Base-by-base conservation (phyloP, 2,113 vertebrate genomes). In the Alouatta palliata region DNA sequence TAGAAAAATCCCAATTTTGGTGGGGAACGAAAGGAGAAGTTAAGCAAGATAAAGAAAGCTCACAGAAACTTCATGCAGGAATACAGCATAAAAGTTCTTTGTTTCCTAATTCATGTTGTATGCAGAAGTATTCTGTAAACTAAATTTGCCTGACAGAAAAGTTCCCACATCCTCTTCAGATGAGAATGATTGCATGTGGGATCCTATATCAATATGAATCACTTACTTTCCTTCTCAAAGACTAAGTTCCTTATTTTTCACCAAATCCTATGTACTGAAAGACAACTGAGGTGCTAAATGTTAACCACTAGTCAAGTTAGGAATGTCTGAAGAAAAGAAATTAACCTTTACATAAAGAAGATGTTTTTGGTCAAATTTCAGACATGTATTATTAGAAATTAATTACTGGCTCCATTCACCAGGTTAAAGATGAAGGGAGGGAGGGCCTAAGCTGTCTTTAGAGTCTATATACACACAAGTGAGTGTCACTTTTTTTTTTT, bases 391-490 rank as follows among this genome's bases (percentile, higher is more conserved):
- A 92, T 91, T 97, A 83, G 66, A 81, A 93, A 94, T 95, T 86
- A 95, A 82, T 95, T 90, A 94, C 40, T 94, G 85, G 93, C 94
- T 94, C 96, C 61, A 64, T 64, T 30, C 94, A 96, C 54, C 91
- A 97, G 66, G 89, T 92, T 96, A 95, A 97, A 96, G 87, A 97
- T 97, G 82, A 95, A 90, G 84, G 96, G 92, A 90, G 84, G 96
- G 92, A 97, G 95, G 94, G 83, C 94, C 90, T 93, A 35, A 96
- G 47, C 95, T 89, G 87, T 96, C 95, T 97, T 88, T 19, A 94
- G 84, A 95, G 90, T 91, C 97, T 94, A 97, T 96, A 98, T 75
- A 98, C 81, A 98, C 97, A 98, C 96, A 92, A 96, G 80, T 97
- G 95, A 97, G 90, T 97, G 92, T 97, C 96, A 96, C 66, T 94